Base-by-base conservation (phyloP, 2,888 invertebrate species). In the Asteroscopus sphinx region DNA sequence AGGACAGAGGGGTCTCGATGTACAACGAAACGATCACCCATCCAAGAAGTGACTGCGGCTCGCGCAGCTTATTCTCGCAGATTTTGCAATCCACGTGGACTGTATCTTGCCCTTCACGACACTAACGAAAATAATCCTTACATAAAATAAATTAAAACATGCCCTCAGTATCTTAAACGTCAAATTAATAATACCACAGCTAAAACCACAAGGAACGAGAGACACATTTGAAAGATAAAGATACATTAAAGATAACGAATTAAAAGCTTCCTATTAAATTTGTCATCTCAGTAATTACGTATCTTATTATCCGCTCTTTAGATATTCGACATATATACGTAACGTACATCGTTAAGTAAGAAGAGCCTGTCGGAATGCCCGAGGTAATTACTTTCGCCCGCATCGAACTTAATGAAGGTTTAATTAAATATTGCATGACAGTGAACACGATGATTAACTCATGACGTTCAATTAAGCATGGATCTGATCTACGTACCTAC, bases 391-490 rank as follows among this genome's bases (percentile, higher is more conserved):
- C 84, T 79, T 78, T 77, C 63, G 69, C 82, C 86, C 82, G 85
- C 85, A 87, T 86, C 82, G 80, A 80, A 81, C 78, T 78, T 81
- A 83, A 82, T 86, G 81, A 84, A 81, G 76, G 71, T 76, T 83
- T 86, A 86, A 89, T 89, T 88, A 86, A 82, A 86, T 83, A 84
- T 82, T 77, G 79, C 79, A 82, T 79, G 82, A 80, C 80, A 83
- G 73, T 78, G 73, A 77, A 66, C 79, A 76, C 76, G 75, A 55
- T 76, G 74, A 83, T 80, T 77, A 73, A 73, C 68, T 67, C 69
- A 68, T 74, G 68, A 72, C 64, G 68, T 73, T 57, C 58, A 78
- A 73, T 74, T 75, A 72, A 66, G 40, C 63, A 41, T 49, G 45
- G 45, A 17, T 48, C 21, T 36, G 40, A 49, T 60, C 46, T 39